Percentiles rank a stretch among this genome's conserved stretches.
phyloP scores from a whole-genome alignment of 2,888 invertebrate species.

The Xestia sexstrigata region DNA sequence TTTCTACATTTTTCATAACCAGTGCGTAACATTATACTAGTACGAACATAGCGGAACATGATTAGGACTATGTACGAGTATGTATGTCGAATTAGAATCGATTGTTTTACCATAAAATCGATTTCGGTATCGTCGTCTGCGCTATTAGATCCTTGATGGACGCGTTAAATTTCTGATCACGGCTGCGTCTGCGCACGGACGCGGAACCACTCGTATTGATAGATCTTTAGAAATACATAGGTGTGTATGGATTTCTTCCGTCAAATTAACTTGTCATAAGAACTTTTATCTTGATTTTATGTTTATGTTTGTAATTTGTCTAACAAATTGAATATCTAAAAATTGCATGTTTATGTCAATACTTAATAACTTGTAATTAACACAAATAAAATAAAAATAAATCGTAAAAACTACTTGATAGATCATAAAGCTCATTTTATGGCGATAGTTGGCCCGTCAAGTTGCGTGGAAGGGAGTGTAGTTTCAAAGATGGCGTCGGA shows the following conservation, averaged over 20 bases:
- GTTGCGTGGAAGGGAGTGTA: slow-evolving; percentile 68
- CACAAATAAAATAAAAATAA: slow-evolving; percentile 1
- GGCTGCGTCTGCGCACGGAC: slow-evolving; percentile 68
- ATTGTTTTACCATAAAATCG: slow-evolving; percentile 59
- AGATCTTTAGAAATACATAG: slow-evolving; percentile 43
- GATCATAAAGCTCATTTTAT: slow-evolving; percentile 45
- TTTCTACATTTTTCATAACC: slow-evolving; percentile 39
- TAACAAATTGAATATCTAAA: background rate
- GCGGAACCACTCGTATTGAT: slow-evolving; percentile 53
- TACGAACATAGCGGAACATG: slow-evolving; percentile 22
- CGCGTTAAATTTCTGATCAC: slow-evolving; percentile 72
- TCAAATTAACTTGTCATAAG: slow-evolving; percentile 18
- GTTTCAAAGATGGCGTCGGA: slow-evolving; percentile 88
- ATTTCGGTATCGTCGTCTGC: slow-evolving; percentile 54
- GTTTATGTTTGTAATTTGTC: background rate
- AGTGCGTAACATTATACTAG: slow-evolving; percentile 40
- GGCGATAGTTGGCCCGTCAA: slow-evolving; percentile 48
- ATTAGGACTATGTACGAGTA: slow-evolving; percentile 37
- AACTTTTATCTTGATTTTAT: background rate
- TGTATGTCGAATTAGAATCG: slow-evolving; percentile 44
- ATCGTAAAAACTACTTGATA: slow-evolving; percentile 25
- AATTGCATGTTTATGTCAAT: slow-evolving; percentile 1
- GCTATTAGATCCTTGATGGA: slow-evolving; percentile 68
- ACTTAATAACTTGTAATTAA: background rate
- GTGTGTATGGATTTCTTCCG: slow-evolving; percentile 25